Conservation (phyloP, 2,797 vertebrate species). For the Characodon lateralis region DNA sequence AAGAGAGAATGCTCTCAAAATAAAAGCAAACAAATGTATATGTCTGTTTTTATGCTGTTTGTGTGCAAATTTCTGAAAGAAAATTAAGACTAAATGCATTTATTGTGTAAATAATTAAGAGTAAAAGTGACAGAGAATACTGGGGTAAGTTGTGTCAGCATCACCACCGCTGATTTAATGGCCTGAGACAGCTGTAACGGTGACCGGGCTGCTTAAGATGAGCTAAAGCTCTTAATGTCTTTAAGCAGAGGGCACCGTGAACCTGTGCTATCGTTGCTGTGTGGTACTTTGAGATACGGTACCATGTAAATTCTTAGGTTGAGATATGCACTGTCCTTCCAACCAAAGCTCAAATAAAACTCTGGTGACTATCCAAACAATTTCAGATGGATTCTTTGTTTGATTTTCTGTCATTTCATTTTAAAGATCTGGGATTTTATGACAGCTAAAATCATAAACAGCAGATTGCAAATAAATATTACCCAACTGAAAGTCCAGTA, state of each 20-base stretch:
- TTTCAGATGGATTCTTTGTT: neutral
- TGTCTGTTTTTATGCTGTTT: neutral
- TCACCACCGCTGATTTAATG: slow-evolving; percentile 41
- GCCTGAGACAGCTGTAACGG: slow-evolving; percentile 45
- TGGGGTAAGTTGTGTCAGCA: slow-evolving; percentile 31
- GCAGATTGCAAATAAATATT: neutral
- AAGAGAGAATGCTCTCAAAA: slow-evolving; percentile 40
- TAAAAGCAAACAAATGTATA: slow-evolving; percentile 32
- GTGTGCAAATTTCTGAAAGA: neutral
- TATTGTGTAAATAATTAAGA: neutral
- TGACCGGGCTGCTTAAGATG: slow-evolving; percentile 59
- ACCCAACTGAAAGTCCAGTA: neutral
- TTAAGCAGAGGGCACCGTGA: slow-evolving; percentile 72
- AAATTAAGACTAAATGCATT: neutral
- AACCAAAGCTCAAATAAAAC: neutral
- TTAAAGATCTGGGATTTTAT: neutral
- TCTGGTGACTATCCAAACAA: neutral
- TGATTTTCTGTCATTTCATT: neutral
- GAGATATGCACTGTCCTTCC: neutral
- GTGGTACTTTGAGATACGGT: neutral
- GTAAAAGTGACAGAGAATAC: slow-evolving; percentile 34
- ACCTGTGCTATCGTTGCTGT: slow-evolving; percentile 20
- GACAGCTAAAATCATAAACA: neutral
- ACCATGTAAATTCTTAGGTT: neutral
- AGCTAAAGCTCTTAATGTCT: slow-evolving; percentile 73